Evolutionary conservation across 2,888 invertebrate genomes (phyloP).

Genomic region (Napeogenes sylphis): DNA sequence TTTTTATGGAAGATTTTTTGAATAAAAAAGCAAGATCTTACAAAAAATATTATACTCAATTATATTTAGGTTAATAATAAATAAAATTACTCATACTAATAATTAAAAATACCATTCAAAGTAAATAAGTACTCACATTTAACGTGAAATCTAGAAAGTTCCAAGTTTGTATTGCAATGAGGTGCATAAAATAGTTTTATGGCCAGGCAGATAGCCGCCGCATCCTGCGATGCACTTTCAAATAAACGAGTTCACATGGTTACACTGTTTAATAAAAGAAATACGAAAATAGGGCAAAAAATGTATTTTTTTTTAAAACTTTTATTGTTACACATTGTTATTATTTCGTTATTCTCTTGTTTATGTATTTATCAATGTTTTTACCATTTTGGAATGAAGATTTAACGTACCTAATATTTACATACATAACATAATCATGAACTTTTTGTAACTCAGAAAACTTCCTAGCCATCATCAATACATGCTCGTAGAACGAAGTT

Average conservation of each 20-base stretch:
- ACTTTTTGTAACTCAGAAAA: conserved; percentile 11
- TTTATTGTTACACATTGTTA: no score
- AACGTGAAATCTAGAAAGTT: conserved; percentile 19
- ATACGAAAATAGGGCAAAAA: not conserved
- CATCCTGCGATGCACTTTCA: conserved; percentile 50
- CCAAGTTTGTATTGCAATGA: conserved; percentile 26
- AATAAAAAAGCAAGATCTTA: not conserved
- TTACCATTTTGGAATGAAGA: conserved; percentile 14
- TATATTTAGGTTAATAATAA: not conserved
- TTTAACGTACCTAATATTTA: conserved; percentile 16
- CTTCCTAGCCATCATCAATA: conserved; percentile 16
- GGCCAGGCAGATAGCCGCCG: conserved; percentile 40
- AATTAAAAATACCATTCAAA: not conserved
- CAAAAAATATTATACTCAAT: not conserved
- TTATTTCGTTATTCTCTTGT: no score
- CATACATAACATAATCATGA: conserved; percentile 21
- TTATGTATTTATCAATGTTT: no score
- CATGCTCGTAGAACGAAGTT: conserved; percentile 8
- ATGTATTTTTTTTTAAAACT: no score
- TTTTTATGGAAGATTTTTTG: not conserved
- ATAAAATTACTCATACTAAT: not conserved
- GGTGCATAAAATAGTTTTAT: conserved; percentile 49
- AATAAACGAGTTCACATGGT: conserved; percentile 42
- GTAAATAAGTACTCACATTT: not conserved
- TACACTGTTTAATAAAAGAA: not conserved